phyloP scores from a whole-genome alignment of 2,113 vertebrate genomes.

The Peromyscus polionotus region DNA sequence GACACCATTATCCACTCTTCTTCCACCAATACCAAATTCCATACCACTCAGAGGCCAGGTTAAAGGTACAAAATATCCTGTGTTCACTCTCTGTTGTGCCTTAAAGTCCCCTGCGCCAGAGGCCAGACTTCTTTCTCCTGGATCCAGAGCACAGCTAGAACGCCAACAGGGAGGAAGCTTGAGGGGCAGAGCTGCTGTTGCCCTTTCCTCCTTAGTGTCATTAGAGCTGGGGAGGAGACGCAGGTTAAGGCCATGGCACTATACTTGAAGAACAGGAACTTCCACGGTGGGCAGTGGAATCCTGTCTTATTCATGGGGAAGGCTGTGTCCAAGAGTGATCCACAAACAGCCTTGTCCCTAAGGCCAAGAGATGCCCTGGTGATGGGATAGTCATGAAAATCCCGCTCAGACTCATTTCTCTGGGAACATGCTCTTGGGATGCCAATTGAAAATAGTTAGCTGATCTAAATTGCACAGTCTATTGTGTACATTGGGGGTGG shows the following conservation, averaged over 20 bases:
- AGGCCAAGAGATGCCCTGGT: neutral
- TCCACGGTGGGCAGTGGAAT: neutral
- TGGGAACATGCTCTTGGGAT: neutral
- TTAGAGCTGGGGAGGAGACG: neutral
- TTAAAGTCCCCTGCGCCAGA: constrained; percentile 51
- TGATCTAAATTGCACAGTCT: neutral
- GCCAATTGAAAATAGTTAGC: neutral
- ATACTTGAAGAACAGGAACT: neutral
- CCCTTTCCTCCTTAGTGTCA: neutral
- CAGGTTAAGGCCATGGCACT: neutral
- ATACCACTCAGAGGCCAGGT: constrained; percentile 83
- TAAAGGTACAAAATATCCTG: constrained; percentile 77
- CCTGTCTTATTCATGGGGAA: neutral
- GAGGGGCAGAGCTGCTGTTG: neutral
- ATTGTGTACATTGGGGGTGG: neutral
- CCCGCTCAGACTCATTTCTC: neutral
- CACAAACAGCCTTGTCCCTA: neutral
- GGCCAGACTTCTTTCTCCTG: constrained; percentile 62
- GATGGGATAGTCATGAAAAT: neutral
- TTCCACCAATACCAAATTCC: constrained; percentile 81
- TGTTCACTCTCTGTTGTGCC: constrained; percentile 68
- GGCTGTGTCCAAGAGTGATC: neutral
- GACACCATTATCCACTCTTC: constrained; percentile 79
- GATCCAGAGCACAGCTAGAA: constrained; percentile 46
- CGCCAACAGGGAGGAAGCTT: constrained; percentile 12